Conservation (phyloP, 2,888 invertebrate species). For the Lasioglossum leucozonium region DNA sequence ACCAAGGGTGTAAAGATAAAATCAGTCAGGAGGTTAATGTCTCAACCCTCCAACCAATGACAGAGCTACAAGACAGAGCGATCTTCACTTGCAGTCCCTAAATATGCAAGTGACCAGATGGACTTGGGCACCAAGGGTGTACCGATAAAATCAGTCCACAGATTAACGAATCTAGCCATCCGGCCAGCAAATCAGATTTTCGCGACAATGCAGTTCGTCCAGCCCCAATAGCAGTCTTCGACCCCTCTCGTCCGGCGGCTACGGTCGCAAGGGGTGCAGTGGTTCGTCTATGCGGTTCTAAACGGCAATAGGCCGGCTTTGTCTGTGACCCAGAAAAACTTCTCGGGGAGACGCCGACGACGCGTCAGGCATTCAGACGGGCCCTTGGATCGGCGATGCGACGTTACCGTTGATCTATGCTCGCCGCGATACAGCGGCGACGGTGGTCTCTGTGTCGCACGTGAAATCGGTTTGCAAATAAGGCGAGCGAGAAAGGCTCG, state of each 20-base stretch:
- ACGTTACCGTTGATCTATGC: constrained; percentile 53
- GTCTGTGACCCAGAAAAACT: constrained; percentile 40
- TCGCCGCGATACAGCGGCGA: constrained; percentile 52
- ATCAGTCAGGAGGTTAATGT: no score
- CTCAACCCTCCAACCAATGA: neutral
- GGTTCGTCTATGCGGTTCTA: neutral
- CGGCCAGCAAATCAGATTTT: neutral
- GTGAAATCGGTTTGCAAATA: constrained; percentile 75
- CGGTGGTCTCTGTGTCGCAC: constrained; percentile 44
- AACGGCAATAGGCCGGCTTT: neutral
- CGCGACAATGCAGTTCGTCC: neutral
- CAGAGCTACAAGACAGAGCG: neutral
- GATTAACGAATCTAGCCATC: neutral
- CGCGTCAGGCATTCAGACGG: constrained; percentile 54
- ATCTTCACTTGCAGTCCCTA: no score
- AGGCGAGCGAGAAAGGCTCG: constrained; percentile 60
- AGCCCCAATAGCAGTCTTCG: neutral
- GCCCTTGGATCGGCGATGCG: constrained; percentile 33
- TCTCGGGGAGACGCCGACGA: constrained; percentile 36
- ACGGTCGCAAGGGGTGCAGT: neutral
- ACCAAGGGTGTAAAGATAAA: neutral
- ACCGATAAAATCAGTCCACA: neutral
- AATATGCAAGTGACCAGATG: neutral
- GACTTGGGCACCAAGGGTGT: neutral
- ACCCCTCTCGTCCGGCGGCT: neutral